phyloP scores from a whole-genome alignment of 2,113 vertebrate genomes.

The Tachysurus vachellii region DNA sequence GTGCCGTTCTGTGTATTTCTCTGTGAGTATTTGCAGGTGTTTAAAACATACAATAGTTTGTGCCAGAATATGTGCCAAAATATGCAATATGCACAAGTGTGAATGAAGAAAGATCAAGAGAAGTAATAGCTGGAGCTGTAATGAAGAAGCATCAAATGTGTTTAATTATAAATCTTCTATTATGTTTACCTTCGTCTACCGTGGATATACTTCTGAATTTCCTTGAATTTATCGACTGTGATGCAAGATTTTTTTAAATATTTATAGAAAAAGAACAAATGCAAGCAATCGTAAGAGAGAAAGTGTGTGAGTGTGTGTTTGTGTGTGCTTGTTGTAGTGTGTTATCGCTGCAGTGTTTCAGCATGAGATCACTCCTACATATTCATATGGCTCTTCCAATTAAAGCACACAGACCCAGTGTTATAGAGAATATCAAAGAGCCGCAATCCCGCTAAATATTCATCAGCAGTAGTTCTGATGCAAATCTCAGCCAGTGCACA shows the following conservation, averaged over 20 bases:
- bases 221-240: neutral
- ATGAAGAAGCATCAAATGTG: neutral
- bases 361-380: slow-evolving; percentile 23
- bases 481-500: slow-evolving; percentile 25
- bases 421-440: slow-evolving; percentile 50
- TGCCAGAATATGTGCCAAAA: neutral
- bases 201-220: neutral
- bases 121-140: neutral
- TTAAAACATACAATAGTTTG: slow-evolving; percentile 9
- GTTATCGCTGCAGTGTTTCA: neutral
- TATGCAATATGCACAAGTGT: neutral
- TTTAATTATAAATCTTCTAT: too few relatives aligned
- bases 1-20: neutral
- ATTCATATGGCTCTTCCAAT: slow-evolving; percentile 51
- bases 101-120: neutral
- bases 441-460: slow-evolving; percentile 42
- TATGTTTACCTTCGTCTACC: neutral
- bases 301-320: neutral
- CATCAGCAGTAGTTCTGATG: slow-evolving; percentile 46
- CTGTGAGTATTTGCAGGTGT: neutral
- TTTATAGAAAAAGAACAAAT: neutral
- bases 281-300: neutral
- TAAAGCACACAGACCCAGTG: slow-evolving; percentile 44
- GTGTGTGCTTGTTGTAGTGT: neutral
- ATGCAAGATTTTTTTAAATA: neutral